Conservation (phyloP, 1,140 invertebrate species). For the Monomorium pharaonis region DNA sequence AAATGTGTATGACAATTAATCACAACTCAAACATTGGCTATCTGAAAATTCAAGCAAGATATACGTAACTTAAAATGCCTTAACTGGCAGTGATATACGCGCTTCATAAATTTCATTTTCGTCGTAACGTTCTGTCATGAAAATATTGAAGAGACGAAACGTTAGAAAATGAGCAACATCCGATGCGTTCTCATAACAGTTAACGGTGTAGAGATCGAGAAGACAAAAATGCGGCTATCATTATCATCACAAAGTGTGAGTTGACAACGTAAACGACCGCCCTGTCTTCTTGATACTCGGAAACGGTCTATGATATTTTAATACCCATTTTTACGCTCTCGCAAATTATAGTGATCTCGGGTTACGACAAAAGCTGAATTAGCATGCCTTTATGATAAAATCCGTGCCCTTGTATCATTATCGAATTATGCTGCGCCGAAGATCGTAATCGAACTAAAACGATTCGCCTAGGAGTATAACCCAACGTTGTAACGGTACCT, state of each 20-base stretch:
- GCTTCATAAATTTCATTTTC: constrained; percentile 19
- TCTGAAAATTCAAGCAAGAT: background rate
- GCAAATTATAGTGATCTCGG: constrained; percentile 83
- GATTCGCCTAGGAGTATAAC: constrained; percentile 77
- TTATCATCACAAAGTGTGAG: constrained; percentile 57
- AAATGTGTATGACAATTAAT: background rate
- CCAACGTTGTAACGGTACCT: constrained; percentile 68
- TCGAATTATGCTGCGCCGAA: constrained; percentile 82
- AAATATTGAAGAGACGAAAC: background rate
- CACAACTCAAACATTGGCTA: background rate
- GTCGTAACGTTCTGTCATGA: background rate
- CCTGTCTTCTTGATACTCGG: constrained; percentile 52
- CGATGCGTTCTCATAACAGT: constrained; percentile 20
- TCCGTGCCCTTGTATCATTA: constrained; percentile 81
- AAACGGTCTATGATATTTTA: constrained; percentile 79
- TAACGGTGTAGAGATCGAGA: background rate
- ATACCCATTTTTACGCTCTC: constrained; percentile 79
- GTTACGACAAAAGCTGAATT: constrained; percentile 82
- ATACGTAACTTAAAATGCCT: background rate
- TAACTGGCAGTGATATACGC: background rate
- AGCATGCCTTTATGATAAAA: constrained; percentile 84
- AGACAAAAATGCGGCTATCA: background rate
- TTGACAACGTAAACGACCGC: constrained; percentile 65
- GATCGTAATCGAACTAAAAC: constrained; percentile 81
- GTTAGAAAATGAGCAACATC: constrained; percentile 6